Conservation (phyloP, 2,888 invertebrate species). For the Polia nebulosa region DNA sequence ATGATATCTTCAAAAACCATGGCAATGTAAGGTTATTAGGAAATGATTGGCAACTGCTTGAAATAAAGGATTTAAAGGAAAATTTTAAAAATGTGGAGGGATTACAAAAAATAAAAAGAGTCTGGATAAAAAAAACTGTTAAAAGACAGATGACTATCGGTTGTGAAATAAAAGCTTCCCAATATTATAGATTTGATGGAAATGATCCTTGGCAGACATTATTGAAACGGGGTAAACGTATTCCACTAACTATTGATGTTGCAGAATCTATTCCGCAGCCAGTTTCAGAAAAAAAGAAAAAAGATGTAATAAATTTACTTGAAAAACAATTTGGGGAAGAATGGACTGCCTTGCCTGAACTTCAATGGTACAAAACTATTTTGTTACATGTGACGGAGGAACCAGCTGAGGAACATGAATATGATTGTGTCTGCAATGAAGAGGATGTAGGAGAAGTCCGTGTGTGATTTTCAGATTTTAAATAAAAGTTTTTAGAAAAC, state of each 20-base stretch:
- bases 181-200: constrained; percentile 33
- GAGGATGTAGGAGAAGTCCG: constrained; percentile 44
- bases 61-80: constrained; percentile 32
- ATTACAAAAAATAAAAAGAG: constrained; percentile 40
- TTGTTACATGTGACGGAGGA: constrained; percentile 43
- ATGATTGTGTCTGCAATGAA: constrained; percentile 46
- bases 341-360: constrained; percentile 36
- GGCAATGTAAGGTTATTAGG: constrained; percentile 43
- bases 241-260: constrained; percentile 36
- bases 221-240: constrained; percentile 32
- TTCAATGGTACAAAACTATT: constrained; percentile 47
- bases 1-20: constrained; percentile 45
- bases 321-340: constrained; percentile 42
- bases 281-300: constrained; percentile 43
- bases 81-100: constrained; percentile 35
- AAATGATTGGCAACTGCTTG: constrained; percentile 37
- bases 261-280: constrained; percentile 44
- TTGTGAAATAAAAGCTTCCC: constrained; percentile 39
- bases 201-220: constrained; percentile 27
- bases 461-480: constrained; percentile 46
- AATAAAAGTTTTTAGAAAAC: constrained; percentile 32
- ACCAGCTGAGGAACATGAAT: constrained; percentile 45
- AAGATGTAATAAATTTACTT: constrained; percentile 40
- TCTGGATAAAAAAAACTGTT: constrained; percentile 33
- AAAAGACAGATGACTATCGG: constrained; percentile 33